These are phyloP conservation scores for Pollenia amentaria DNA, from an alignment of 2,888 invertebrate genomes.

Conservation along the genomic window DNA sequence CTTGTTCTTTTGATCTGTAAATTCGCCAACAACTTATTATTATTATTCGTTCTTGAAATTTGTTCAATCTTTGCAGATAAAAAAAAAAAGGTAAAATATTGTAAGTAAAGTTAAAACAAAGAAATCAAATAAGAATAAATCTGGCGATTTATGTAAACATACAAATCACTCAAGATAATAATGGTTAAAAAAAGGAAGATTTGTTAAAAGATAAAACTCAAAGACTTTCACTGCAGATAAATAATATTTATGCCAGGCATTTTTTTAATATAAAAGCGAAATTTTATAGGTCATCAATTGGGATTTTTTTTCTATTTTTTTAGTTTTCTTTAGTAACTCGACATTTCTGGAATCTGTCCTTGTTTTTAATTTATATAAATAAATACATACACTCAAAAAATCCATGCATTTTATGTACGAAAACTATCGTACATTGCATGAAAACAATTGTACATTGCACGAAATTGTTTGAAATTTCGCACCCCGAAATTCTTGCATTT, in stretches of 20 bases:
- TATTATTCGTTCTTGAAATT: background rate
- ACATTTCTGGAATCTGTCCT: background rate
- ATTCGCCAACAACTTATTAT: conserved; percentile 32
- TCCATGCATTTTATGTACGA: too few species aligned
- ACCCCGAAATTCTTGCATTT: too few species aligned
- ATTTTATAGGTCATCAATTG: conserved; percentile 9
- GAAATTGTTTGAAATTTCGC: too few species aligned
- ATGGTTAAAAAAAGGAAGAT: background rate
- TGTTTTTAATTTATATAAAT: conserved; percentile 11
- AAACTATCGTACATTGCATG: too few species aligned
- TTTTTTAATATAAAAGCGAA: background rate
- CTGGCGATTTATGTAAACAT: background rate
- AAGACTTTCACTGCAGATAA: background rate
- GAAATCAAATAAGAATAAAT: background rate
- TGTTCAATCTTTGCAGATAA: conserved; percentile 55
- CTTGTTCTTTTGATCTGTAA: background rate
- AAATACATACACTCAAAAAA: too few species aligned
- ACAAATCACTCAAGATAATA: conserved; percentile 19
- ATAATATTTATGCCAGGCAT: background rate
- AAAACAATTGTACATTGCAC: too few species aligned
- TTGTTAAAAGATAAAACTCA: background rate
- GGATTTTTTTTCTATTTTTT: background rate
- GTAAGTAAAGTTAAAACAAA: background rate
- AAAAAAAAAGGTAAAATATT: conserved; percentile 9
- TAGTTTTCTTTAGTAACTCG: background rate